phyloP scores from a whole-genome alignment of 2,888 invertebrate genomes.

The Listrodromus nycthemerus region DNA sequence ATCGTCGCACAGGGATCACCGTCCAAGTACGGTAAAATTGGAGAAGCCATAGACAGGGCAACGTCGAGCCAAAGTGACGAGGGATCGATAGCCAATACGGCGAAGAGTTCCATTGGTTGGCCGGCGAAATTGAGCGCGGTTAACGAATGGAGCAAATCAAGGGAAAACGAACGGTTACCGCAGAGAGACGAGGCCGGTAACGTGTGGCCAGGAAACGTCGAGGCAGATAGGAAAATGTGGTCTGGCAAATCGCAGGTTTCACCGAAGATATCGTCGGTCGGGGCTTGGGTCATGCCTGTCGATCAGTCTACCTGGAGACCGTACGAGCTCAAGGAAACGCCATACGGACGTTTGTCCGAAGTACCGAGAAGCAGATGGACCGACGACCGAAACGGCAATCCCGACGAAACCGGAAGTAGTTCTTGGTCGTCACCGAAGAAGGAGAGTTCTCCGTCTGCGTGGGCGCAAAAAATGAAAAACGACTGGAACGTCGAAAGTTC shows the following conservation, averaged over 20 bases:
- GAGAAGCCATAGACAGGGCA: background rate
- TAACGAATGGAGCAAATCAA: slow-evolving; percentile 60
- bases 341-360: slow-evolving; percentile 57
- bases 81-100: slow-evolving; percentile 48
- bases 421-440: slow-evolving; percentile 67
- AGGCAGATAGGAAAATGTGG: slow-evolving; percentile 66
- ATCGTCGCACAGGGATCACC: slow-evolving; percentile 20
- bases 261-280: slow-evolving; percentile 75
- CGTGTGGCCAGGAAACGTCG: slow-evolving; percentile 53
- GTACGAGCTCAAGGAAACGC: slow-evolving; percentile 70
- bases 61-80: slow-evolving; percentile 29
- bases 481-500: slow-evolving; percentile 74
- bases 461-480: slow-evolving; percentile 69
- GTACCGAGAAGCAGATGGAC: slow-evolving; percentile 64
- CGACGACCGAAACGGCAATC: slow-evolving; percentile 12
- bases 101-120: slow-evolving; percentile 70
- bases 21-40: slow-evolving; percentile 55
- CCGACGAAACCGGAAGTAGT: slow-evolving; percentile 52
- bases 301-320: slow-evolving; percentile 77
- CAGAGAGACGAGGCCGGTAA: slow-evolving; percentile 51
- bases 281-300: slow-evolving; percentile 75
- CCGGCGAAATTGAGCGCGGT: slow-evolving; percentile 66
- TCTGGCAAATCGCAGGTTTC: slow-evolving; percentile 65
- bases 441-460: slow-evolving; percentile 50
- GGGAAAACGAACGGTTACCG: slow-evolving; percentile 44